phyloP scores from a whole-genome alignment of 2,888 invertebrate genomes.

The Euspilapteryx auroguttella region DNA sequence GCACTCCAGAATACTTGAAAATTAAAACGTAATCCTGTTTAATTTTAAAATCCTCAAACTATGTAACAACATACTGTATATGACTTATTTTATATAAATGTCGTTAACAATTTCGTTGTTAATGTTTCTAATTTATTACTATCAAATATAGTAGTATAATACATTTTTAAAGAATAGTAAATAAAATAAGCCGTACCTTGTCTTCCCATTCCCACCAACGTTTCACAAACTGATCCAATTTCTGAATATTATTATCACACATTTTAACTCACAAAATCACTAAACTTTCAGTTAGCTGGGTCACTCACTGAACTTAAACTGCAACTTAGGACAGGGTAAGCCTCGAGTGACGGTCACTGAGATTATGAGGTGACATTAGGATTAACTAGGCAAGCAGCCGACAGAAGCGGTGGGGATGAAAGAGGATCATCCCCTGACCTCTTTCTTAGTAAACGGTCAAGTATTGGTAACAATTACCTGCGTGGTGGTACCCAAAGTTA shows the following conservation, averaged over 20 bases:
- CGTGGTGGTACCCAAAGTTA: too few relatives aligned
- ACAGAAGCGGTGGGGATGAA: slow-evolving; percentile 14
- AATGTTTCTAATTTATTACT: too few relatives aligned
- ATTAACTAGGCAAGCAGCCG: slow-evolving; percentile 14
- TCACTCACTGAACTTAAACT: background rate
- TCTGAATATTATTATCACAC: slow-evolving; percentile 22
- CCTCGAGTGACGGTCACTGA: slow-evolving; percentile 1
- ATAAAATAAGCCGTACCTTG: slow-evolving; percentile 18
- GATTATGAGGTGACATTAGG: background rate
- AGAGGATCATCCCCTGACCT: slow-evolving; percentile 2
- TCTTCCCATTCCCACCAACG: slow-evolving; percentile 46
- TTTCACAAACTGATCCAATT: slow-evolving; percentile 31
- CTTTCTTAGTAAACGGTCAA: too few relatives aligned
- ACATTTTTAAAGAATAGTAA: too few relatives aligned
- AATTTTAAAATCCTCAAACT: too few relatives aligned
- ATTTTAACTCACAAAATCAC: slow-evolving; percentile 8
- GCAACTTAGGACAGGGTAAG: slow-evolving; percentile 12
- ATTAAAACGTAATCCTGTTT: too few relatives aligned
- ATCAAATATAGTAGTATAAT: too few relatives aligned
- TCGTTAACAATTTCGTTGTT: too few relatives aligned
- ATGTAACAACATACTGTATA: too few relatives aligned
- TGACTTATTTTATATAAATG: too few relatives aligned
- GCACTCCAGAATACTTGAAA: too few relatives aligned
- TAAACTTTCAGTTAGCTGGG: background rate
- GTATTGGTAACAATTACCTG: too few relatives aligned